Conservation (phyloP, 2,797 vertebrate species). For the Thunnus albacares region DNA sequence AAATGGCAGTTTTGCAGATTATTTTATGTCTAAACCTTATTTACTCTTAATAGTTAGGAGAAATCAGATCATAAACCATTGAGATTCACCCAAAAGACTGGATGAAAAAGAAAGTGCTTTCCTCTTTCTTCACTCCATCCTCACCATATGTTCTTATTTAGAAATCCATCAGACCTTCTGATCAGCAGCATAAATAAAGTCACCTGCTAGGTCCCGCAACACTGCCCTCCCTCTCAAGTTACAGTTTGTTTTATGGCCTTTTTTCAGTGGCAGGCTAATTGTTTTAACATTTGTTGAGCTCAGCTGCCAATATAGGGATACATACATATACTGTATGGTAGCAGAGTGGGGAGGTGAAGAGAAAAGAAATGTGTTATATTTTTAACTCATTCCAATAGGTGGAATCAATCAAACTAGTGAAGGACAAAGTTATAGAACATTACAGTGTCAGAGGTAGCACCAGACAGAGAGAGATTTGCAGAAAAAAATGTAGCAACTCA, state of each 20-base stretch:
- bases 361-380: conserved; percentile 10
- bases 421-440: background rate
- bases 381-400: conserved; percentile 7
- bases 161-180: conserved; percentile 59
- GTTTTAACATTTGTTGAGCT: conserved; percentile 65
- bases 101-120: background rate
- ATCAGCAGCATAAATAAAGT: conserved; percentile 69
- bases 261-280: conserved; percentile 62
- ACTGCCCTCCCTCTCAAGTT: conserved; percentile 58
- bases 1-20: background rate
- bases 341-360: background rate
- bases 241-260: conserved; percentile 61
- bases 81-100: background rate
- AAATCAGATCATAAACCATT: conserved; percentile 13
- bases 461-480: background rate
- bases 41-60: background rate
- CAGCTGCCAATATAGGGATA: conserved; percentile 30
- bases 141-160: conserved; percentile 53
- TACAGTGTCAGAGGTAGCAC: background rate
- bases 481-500: background rate
- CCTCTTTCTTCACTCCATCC: background rate
- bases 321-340: background rate
- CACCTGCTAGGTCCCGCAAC: conserved; percentile 55
- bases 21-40: background rate
- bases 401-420: conserved; percentile 10